Evolutionary conservation across 1,140 invertebrate species (phyloP).

Genomic region (Solenopsis fugax): DNA sequence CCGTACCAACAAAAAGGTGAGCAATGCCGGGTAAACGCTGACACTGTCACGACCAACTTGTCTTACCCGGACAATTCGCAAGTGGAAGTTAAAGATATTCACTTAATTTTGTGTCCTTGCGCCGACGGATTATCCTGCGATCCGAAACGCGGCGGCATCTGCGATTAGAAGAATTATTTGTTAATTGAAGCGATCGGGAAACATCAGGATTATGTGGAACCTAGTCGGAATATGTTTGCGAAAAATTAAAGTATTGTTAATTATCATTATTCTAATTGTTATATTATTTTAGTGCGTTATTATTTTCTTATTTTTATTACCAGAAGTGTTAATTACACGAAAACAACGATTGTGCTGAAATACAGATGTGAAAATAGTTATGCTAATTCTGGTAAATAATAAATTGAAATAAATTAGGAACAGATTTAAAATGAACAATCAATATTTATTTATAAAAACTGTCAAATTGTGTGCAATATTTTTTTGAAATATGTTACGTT

Average conservation of each 20-base stretch:
- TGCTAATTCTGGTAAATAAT: not conserved
- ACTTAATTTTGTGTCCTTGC: slow-evolving; percentile 78
- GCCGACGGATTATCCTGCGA: slow-evolving; percentile 72
- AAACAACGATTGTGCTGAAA: no score
- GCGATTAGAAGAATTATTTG: slow-evolving; percentile 42
- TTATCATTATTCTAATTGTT: not conserved
- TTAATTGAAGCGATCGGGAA: not conserved
- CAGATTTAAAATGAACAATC: not conserved
- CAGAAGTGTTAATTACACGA: not conserved
- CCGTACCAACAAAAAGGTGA: slow-evolving; percentile 63
- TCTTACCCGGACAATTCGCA: slow-evolving; percentile 72
- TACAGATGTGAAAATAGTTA: no score
- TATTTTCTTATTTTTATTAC: not conserved
- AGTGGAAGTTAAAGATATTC: slow-evolving; percentile 69
- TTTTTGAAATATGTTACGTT: not conserved
- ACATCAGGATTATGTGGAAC: not conserved
- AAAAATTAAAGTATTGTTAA: not conserved
- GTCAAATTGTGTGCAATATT: not conserved
- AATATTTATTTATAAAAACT: not conserved
- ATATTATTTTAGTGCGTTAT: not conserved
- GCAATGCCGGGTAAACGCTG: slow-evolving; percentile 69
- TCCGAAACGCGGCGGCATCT: slow-evolving; percentile 36
- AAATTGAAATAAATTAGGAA: not conserved
- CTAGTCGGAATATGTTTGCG: not conserved
- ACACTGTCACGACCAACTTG: slow-evolving; percentile 61